Base-by-base conservation (phyloP, 2,888 invertebrate genomes). In the Gonocerus acuteangulatus region DNA sequence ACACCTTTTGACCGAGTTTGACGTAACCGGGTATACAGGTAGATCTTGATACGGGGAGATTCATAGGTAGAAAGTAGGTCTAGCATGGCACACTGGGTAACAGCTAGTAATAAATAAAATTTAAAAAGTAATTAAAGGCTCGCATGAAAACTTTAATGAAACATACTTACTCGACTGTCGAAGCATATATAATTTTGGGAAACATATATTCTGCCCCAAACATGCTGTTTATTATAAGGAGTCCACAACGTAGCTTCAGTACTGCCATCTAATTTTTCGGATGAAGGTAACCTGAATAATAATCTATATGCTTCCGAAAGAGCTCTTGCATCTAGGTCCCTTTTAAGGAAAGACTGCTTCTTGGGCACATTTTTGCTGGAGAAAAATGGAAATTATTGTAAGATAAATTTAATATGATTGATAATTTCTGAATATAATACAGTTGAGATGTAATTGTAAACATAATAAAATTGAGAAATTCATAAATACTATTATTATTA, bases 141-240 rank as follows among this genome's bases (percentile, higher is more conserved):
- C n/a, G 9, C 27, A 27, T n/a, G 27, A 27, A 27, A 27, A 27
- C 4, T 27, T 6, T 27, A 6, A 27, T 15, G 27, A n/a, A n/a
- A n/a, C n/a, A 21, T 18, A 60, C 49, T 80, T 72, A 95, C 95
- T 78, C 90, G 83, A 75, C 96, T 96, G 72, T 90, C 89, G 73
- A 96, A 99, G 74, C 97, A 97, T 70, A 96, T 82, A 74, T 93
- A 99, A 77, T 91, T 94, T 71, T 89, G 87, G 0, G 96, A 96
- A 51, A 99, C 77, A 74, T 88, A 97, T 70, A 99, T 78, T 67
- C 86, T 82, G 15, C 97, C 97, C 78, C 84, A 83, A 61, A 89
- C 88, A 72, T 90, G 87, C 67, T 84, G 84, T 73, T 95, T 95
- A 72, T 94, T 90, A 73, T 91, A 97, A 0, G 96, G 95, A 1